A percentile compares a stretch with the other conserved stretches of the same genome.
Evolutionary conservation across 2,888 invertebrate genomes (phyloP).

Genomic region (Synergus japonicus): DNA sequence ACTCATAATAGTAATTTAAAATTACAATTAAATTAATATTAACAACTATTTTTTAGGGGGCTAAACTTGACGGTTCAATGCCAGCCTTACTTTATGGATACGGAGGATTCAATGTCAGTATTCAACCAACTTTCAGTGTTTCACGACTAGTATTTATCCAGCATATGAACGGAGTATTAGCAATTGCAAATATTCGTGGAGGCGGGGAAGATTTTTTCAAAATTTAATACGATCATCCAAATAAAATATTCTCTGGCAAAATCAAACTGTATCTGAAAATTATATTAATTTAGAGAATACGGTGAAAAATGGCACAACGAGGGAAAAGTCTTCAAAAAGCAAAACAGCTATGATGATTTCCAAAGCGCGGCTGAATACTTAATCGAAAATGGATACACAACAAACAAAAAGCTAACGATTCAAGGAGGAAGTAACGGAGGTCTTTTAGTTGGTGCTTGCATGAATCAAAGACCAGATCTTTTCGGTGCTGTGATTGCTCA

Average conservation of each 20-base stretch:
- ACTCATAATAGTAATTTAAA: background rate
- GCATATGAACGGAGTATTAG: conserved; percentile 92
- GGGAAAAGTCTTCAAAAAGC: conserved; percentile 94
- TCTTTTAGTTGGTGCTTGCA: conserved; percentile 94
- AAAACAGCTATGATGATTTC: conserved; percentile 98
- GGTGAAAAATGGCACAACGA: conserved; percentile 98
- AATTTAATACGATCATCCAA: conserved; percentile 39
- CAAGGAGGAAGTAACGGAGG: conserved; percentile 99
- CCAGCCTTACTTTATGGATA: conserved; percentile 96
- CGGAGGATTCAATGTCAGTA: conserved; percentile 96
- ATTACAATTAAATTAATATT: conserved; percentile 29
- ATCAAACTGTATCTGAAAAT: conserved; percentile 39
- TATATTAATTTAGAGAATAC: conserved; percentile 86
- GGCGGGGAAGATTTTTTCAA: conserved; percentile 85
- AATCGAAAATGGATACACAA: conserved; percentile 88
- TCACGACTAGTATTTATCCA: conserved; percentile 93
- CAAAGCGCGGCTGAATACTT: conserved; percentile 94
- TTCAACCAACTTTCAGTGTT: conserved; percentile 94
- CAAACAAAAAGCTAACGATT: conserved; percentile 86
- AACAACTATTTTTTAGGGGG: conserved; percentile 77
- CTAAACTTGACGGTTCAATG: conserved; percentile 83
- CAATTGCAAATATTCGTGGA: conserved; percentile 96
- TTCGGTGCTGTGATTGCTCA: conserved; percentile 95
- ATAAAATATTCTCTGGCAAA: conserved; percentile 23
- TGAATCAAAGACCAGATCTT: conserved; percentile 96